A percentile compares a stretch with the other conserved stretches of the same genome.
phyloP scores from a whole-genome alignment of 2,888 invertebrate species.

The Oasisia sp. region DNA sequence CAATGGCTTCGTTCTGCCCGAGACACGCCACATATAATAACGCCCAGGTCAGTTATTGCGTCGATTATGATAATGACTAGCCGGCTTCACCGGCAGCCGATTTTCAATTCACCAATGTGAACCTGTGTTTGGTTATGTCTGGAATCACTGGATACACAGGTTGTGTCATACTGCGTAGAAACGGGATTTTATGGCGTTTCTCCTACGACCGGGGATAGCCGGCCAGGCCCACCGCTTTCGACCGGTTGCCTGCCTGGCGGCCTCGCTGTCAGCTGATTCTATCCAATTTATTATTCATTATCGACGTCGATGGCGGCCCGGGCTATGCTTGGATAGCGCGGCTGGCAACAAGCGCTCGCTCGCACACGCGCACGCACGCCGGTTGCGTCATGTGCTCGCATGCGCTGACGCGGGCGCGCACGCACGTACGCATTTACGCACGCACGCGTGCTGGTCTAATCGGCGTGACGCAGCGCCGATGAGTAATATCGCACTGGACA shows the following conservation, averaged over 20 bases:
- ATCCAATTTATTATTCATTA: conserved; percentile 13
- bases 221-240: not conserved
- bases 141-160: not conserved
- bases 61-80: not conserved
- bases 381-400: too few species aligned
- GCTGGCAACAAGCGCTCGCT: not conserved
- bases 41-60: conserved; percentile 3
- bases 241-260: not conserved
- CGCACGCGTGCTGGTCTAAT: not conserved
- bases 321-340: conserved; percentile 17
- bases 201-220: not conserved
- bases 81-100: not conserved
- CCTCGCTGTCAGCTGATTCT: conserved; percentile 4
- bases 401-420: too few species aligned
- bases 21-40: not conserved
- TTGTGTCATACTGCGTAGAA: not conserved
- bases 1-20: not conserved
- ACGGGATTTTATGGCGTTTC: not conserved
- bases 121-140: not conserved
- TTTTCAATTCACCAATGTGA: not conserved
- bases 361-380: not conserved
- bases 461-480: not conserved
- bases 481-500: not conserved
- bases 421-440: too few species aligned
- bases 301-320: not conserved